These are phyloP conservation scores for Calcarius lapponicus DNA, from an alignment of 2,797 vertebrate genomes.

Conservation along the genomic window DNA sequence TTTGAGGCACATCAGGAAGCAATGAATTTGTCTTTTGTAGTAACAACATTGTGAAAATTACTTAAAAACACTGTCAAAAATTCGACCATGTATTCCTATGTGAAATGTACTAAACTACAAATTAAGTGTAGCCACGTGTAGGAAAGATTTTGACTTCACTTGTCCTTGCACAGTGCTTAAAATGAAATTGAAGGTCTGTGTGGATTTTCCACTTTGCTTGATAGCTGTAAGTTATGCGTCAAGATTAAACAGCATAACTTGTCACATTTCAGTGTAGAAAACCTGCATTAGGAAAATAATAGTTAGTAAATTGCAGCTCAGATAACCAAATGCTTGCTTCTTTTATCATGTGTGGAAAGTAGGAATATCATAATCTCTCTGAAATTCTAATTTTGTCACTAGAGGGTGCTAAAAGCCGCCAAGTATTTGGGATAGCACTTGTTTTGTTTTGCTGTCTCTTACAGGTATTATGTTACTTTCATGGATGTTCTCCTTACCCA, in stretches of 20 bases:
- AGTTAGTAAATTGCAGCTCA: neutral
- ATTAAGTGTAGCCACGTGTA: neutral
- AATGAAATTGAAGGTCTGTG: neutral
- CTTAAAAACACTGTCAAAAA: neutral
- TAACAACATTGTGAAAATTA: neutral
- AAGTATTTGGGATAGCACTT: neutral
- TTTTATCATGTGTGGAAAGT: neutral
- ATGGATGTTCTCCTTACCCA: neutral
- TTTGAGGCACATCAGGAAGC: neutral
- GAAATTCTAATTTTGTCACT: neutral
- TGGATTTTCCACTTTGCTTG: neutral
- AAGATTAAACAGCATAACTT: neutral
- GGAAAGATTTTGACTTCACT: neutral
- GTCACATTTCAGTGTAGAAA: neutral
- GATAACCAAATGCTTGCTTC: neutral
- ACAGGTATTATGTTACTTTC: neutral
- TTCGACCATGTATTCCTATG: accelerated
- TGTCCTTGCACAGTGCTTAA: neutral
- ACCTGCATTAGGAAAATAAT: neutral
- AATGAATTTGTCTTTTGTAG: neutral
- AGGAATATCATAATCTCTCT: accelerated
- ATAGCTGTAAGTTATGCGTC: neutral
- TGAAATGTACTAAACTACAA: neutral
- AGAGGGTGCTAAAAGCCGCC: slow-evolving; percentile 33
- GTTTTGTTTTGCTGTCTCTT: neutral